Evolutionary conservation across 2,888 invertebrate genomes (phyloP).

Genomic region (Eupithecia centaureata): DNA sequence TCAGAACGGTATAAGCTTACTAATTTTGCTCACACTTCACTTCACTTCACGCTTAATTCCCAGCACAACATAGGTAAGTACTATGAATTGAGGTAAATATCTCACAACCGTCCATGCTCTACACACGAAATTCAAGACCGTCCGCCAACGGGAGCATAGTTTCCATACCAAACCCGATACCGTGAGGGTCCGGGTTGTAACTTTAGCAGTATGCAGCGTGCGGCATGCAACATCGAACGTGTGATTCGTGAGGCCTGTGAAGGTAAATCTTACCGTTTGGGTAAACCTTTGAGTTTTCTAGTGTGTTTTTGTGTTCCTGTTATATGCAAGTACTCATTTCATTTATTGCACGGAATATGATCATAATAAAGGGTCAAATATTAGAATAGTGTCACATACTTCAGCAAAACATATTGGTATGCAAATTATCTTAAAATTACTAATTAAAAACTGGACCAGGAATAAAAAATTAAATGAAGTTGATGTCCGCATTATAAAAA

Average conservation of each 20-base stretch:
- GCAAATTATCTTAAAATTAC: too few species aligned
- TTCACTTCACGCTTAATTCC: too few species aligned
- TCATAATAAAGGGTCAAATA: too few species aligned
- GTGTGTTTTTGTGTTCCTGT: background rate
- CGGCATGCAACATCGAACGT: background rate
- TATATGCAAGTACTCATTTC: too few species aligned
- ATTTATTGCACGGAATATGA: too few species aligned
- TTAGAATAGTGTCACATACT: too few species aligned
- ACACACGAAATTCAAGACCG: background rate
- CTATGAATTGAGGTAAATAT: background rate
- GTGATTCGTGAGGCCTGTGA: background rate
- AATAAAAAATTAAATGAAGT: background rate
- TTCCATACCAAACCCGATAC: slow-evolving; percentile 17
- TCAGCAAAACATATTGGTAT: too few species aligned
- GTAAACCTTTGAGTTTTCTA: too few species aligned
- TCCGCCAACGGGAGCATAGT: background rate
- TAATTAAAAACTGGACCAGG: background rate
- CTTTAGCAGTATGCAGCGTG: slow-evolving; percentile 19
- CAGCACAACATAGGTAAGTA: background rate
- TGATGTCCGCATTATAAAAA: background rate
- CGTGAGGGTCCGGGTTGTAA: slow-evolving; percentile 23
- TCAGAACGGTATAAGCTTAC: background rate
- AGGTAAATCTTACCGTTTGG: too few species aligned
- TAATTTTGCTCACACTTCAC: background rate
- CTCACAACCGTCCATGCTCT: background rate